Evolutionary conservation across 2,113 vertebrate genomes (phyloP).

Genomic region (Engraulis encrasicolus): DNA sequence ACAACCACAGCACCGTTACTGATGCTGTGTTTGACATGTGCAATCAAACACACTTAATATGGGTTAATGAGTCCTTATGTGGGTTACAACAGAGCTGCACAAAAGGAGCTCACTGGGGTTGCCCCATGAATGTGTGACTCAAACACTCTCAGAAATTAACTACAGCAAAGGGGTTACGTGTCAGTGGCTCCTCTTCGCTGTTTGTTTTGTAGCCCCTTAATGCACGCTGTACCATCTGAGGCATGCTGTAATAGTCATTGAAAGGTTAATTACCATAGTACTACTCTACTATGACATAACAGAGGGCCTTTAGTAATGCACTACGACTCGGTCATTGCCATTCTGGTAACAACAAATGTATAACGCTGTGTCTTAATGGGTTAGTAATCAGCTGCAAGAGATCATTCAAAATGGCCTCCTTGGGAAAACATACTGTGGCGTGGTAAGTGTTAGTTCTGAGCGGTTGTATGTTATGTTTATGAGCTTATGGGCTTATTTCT

Average conservation of each 20-base stretch:
- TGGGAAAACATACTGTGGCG: neutral
- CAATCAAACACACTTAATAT: neutral
- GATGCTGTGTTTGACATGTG: neutral
- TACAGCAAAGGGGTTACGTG: neutral
- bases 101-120: neutral
- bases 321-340: too few species aligned
- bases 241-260: too few species aligned
- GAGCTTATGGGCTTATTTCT: neutral
- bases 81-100: neutral
- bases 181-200: too few species aligned
- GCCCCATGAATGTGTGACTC: neutral
- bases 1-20: neutral
- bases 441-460: neutral
- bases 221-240: too few species aligned
- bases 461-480: neutral
- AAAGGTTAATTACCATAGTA: too few species aligned
- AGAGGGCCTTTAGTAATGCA: too few species aligned
- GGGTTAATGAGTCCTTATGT: conserved; percentile 8
- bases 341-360: too few species aligned
- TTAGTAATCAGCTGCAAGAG: neutral
- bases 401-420: neutral
- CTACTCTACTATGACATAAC: too few species aligned
- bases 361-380: neutral
- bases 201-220: too few species aligned
- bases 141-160: neutral